Evolutionary conservation across 2,888 invertebrate species (phyloP).

Genomic region (Melanophora roralis): DNA sequence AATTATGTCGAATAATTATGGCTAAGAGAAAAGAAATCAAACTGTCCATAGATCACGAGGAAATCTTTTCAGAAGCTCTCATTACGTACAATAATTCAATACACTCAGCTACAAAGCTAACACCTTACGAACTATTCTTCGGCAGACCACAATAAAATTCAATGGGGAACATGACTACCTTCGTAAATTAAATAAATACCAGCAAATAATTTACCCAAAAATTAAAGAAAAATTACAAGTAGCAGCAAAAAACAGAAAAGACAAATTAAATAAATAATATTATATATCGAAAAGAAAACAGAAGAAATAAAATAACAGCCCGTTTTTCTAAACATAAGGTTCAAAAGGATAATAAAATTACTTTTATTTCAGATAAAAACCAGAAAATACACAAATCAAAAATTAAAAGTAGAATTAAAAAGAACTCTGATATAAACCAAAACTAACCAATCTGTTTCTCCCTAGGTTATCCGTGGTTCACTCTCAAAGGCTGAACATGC

Average conservation of each 20-base stretch:
- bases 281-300: slow-evolving; percentile 30
- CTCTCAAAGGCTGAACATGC: slow-evolving; percentile 5
- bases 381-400: slow-evolving; percentile 57
- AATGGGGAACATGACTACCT: slow-evolving; percentile 1
- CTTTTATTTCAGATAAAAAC: slow-evolving; percentile 39
- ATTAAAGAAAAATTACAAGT: slow-evolving; percentile 22
- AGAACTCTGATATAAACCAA: too few relatives aligned
- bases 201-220: too few relatives aligned
- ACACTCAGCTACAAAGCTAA: slow-evolving; percentile 12
- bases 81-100: slow-evolving; percentile 29
- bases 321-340: slow-evolving; percentile 47
- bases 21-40: slow-evolving; percentile 11
- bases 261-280: slow-evolving; percentile 46
- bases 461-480: background rate
- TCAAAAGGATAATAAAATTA: slow-evolving; percentile 30
- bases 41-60: slow-evolving; percentile 27
- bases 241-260: background rate
- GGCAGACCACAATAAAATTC: background rate
- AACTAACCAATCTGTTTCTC: too few relatives aligned
- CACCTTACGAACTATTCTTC: slow-evolving; percentile 13
- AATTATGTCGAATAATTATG: slow-evolving; percentile 25
- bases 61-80: slow-evolving; percentile 20
- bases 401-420: slow-evolving; percentile 26
- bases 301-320: too few relatives aligned
- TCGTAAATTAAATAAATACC: too few relatives aligned